Conservation (phyloP, 2,888 invertebrate genomes). For the Pristionchus fissidentatus region DNA sequence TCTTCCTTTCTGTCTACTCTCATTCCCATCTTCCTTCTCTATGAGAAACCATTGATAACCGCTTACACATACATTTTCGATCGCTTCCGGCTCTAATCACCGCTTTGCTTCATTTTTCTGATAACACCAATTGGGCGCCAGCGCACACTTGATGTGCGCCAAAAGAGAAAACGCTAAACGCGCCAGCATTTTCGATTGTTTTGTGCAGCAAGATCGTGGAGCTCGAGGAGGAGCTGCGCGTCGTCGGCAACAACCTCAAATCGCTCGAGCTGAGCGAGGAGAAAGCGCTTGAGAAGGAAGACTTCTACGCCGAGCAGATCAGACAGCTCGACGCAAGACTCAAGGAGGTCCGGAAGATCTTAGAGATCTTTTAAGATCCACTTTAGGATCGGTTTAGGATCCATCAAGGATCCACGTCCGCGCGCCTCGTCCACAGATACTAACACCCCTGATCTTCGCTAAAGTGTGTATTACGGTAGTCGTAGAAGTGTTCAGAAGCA, state of each 20-base stretch:
- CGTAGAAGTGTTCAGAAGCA: too few relatives aligned
- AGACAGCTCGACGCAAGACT: slow-evolving; percentile 90
- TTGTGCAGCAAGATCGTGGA: slow-evolving; percentile 91
- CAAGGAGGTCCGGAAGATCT: slow-evolving; percentile 84
- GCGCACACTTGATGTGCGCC: not conserved
- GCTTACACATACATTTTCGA: not conserved
- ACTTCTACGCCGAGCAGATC: slow-evolving; percentile 90
- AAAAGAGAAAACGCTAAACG: not conserved
- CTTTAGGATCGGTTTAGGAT: too few relatives aligned
- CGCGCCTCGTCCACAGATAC: slow-evolving; percentile 21
- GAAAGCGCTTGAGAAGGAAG: slow-evolving; percentile 97
- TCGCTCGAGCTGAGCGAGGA: slow-evolving; percentile 99
- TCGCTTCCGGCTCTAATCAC: not conserved
- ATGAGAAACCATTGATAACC: not conserved
- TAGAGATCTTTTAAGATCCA: not conserved
- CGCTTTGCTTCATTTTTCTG: not conserved
- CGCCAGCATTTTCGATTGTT: not conserved
- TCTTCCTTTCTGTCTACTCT: not conserved
- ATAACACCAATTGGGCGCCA: not conserved
- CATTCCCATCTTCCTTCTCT: not conserved
- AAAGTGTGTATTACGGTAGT: too few relatives aligned
- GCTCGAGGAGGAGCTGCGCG: slow-evolving; percentile 99
- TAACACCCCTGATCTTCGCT: too few relatives aligned
- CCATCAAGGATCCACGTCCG: not conserved
- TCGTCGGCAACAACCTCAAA: slow-evolving; percentile 99